Evolutionary conservation across 2,113 vertebrate species (phyloP).

Genomic region (Hippocampus abdominalis): DNA sequence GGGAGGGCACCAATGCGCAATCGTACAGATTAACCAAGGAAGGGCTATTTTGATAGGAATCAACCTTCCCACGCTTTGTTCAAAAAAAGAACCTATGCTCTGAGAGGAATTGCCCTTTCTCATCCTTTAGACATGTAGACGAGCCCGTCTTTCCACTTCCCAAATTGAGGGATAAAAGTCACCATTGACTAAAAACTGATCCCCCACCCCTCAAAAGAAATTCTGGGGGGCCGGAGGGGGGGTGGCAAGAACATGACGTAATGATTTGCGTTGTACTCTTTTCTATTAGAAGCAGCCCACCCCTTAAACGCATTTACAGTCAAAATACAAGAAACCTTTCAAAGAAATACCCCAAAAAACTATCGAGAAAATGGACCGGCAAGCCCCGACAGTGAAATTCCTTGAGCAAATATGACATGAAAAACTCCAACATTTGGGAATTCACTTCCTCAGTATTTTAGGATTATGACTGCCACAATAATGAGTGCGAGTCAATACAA

Average conservation of each 20-base stretch:
- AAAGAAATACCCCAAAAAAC: neutral
- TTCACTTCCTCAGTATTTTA: conserved; percentile 10
- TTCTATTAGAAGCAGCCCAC: neutral
- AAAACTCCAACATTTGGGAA: conserved; percentile 20
- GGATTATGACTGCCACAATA: neutral
- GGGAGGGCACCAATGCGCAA: neutral
- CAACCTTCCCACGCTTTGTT: conserved; percentile 10
- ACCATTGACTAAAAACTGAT: conserved; percentile 11
- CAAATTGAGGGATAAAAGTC: neutral
- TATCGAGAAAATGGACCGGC: neutral
- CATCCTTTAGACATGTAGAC: conserved; percentile 57
- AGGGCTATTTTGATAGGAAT: neutral
- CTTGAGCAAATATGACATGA: conserved; percentile 24
- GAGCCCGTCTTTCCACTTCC: conserved; percentile 61
- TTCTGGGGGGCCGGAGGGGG: neutral
- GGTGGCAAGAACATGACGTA: neutral
- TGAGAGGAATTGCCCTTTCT: conserved; percentile 50
- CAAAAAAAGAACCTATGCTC: conserved; percentile 8
- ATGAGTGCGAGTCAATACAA: conserved; percentile 25
- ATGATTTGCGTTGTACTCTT: neutral
- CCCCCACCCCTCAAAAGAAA: neutral
- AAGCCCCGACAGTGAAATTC: neutral
- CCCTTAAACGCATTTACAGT: neutral
- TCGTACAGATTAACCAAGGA: neutral
- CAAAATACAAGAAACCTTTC: conserved; percentile 2